These are phyloP conservation scores for Tinea pellionella DNA, from an alignment of 2,888 invertebrate genomes.

Conservation along the genomic window DNA sequence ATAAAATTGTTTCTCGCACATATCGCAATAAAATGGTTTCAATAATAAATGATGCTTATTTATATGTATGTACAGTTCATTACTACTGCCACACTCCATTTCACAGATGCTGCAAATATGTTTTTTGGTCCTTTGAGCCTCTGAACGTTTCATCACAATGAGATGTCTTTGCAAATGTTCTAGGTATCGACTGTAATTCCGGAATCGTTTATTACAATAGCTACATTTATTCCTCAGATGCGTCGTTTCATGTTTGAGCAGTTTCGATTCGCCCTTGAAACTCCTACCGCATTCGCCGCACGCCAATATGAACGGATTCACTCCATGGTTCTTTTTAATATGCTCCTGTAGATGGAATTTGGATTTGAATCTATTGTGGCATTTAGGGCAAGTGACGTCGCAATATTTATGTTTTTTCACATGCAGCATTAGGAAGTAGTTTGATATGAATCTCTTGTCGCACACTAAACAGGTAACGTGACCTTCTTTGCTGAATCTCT, in stretches of 20 bases:
- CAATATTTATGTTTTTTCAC: constrained; percentile 35
- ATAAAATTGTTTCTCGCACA: constrained; percentile 55
- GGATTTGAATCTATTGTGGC: constrained; percentile 32
- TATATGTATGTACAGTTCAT: constrained; percentile 47
- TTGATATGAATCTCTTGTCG: constrained; percentile 47
- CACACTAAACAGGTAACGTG: constrained; percentile 40
- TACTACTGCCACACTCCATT: constrained; percentile 41
- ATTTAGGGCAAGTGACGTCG: constrained; percentile 33
- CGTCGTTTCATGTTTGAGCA: constrained; percentile 29
- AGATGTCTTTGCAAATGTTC: constrained; percentile 46
- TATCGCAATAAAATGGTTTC: constrained; percentile 53
- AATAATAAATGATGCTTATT: constrained; percentile 57
- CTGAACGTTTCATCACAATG: constrained; percentile 24
- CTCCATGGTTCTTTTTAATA: constrained; percentile 36
- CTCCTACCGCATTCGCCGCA: constrained; percentile 40
- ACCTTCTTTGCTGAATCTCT: background rate
- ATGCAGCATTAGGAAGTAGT: constrained; percentile 47
- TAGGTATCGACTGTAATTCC: constrained; percentile 28
- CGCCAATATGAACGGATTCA: constrained; percentile 22
- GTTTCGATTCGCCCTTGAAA: constrained; percentile 27
- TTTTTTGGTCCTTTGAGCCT: background rate
- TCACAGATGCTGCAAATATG: constrained; percentile 49
- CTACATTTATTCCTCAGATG: constrained; percentile 36
- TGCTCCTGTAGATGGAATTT: constrained; percentile 51
- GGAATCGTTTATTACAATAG: constrained; percentile 41